phyloP scores from a whole-genome alignment of 2,113 vertebrate species.

The Dicentrarchus labrax region DNA sequence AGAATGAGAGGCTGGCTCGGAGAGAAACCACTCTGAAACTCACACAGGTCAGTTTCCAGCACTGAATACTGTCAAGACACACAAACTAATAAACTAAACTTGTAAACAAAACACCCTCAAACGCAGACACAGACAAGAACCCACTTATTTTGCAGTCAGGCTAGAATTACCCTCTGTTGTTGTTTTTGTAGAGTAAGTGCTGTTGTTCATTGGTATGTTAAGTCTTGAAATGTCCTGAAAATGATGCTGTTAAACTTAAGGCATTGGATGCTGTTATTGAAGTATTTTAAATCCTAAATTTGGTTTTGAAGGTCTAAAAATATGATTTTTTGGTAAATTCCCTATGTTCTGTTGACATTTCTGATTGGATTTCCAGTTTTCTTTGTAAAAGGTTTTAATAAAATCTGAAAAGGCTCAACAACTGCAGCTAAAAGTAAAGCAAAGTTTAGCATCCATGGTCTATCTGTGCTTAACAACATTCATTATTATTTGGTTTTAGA shows the following conservation, averaged over 20 bases:
- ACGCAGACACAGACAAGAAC: not conserved
- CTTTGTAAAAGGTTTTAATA: not conserved
- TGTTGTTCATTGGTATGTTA: no score
- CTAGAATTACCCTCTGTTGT: not conserved
- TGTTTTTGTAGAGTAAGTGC: not conserved
- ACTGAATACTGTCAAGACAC: not conserved
- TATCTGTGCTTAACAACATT: not conserved
- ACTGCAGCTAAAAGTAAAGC: not conserved
- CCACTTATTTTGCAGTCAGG: not conserved
- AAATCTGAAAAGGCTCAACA: not conserved
- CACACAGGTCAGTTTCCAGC: conserved; percentile 86
- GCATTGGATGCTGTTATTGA: not conserved
- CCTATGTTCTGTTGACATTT: not conserved
- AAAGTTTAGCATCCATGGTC: not conserved
- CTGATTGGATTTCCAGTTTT: not conserved
- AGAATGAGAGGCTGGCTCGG: conserved; percentile 87
- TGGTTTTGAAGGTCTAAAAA: not conserved
- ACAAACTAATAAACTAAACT: not conserved
- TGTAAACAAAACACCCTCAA: not conserved
- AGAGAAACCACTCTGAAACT: conserved; percentile 88
- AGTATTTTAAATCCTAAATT: not conserved
- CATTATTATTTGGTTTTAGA: not conserved
- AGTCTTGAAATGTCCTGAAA: no score
- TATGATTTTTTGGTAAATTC: not conserved
- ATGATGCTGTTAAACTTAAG: no score